phyloP scores from a whole-genome alignment of 1,140 invertebrate genomes.

The Nomia melanderi region DNA sequence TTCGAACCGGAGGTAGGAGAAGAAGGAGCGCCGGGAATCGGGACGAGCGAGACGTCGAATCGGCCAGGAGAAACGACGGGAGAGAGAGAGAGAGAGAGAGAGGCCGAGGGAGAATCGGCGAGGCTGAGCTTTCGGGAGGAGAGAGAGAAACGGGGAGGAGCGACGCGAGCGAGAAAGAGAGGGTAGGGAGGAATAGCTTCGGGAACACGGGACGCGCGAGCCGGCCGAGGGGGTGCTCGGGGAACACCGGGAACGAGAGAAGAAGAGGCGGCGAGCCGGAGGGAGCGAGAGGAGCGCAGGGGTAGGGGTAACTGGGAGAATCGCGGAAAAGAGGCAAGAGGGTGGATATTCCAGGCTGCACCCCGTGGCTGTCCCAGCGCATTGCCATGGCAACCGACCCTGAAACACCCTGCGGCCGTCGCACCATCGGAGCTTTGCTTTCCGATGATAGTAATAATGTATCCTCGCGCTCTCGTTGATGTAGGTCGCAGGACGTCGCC shows the following conservation, averaged over 20 bases:
- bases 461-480: slow-evolving; percentile 70
- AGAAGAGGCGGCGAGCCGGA: not conserved
- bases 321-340: slow-evolving; percentile 67
- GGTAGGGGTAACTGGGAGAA: slow-evolving; percentile 39
- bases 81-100: not conserved
- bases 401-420: slow-evolving; percentile 70
- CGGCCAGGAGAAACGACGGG: too few relatives aligned
- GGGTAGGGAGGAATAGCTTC: too few relatives aligned
- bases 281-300: slow-evolving; percentile 10
- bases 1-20: too few relatives aligned
- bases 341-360: slow-evolving; percentile 68
- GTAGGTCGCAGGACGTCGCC: slow-evolving; percentile 69
- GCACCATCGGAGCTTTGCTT: slow-evolving; percentile 72
- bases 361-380: slow-evolving; percentile 64
- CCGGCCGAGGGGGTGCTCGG: too few relatives aligned
- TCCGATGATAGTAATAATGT: slow-evolving; percentile 74
- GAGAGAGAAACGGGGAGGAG: slow-evolving; percentile 4
- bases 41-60: too few relatives aligned
- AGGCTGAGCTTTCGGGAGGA: not conserved
- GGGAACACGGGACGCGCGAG: too few relatives aligned
- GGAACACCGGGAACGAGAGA: not conserved
- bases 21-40: too few relatives aligned
- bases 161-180: not conserved
- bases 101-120: not conserved
- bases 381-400: slow-evolving; percentile 73